Evolutionary conservation across 2,888 invertebrate species (phyloP), one percentile per base, ranked within the genome.

Genomic region (Asteroscopus sphinx): DNA sequence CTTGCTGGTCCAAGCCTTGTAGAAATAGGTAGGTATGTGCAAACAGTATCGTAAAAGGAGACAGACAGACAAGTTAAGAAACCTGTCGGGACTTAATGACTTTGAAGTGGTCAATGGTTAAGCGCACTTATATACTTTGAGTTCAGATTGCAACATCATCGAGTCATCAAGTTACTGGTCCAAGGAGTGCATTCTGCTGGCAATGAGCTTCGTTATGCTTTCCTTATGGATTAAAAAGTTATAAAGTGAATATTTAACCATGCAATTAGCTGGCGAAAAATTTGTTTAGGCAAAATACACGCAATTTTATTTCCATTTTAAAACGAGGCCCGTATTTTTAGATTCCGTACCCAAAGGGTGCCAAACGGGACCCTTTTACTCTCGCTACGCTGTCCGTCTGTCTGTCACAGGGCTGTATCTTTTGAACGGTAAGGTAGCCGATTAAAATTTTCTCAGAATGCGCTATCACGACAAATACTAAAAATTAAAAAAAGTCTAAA

Each of bases 31-130:
- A 68, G 72, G 74, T 79, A 80, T 83, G 80, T 82, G 78, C 80
- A 82, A 84, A 83, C 73, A 80, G 66, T 73, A 73, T 84, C 84
- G 74, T 81, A 86, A 84, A 86, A 84, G 82, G 85, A 81, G 82
- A 78, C 71, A 73, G 82, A 78, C 71, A 73, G 77, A 78, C 82
- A 62, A 60, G 80, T 86, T 83, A 76, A 71, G 79, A 82, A 87
- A 86, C 86, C 79, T 77, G 86, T 81, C 66, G 62, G 65, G 73
- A 74, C 74, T 79, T 80, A 81, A 85, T 78, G 75, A 76, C 68
- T 72, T 79, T 71, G 73, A 73, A 71, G 79, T 82, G 76, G 73
- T 77, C 76, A 81, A 79, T 81, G 73, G 76, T 76, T 76, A 69
- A 68, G 56, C 12, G 52, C 68, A 67, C 64, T 68, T 73, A 67